These are phyloP conservation scores for Brachynemurus nebulosus DNA, from an alignment of 2,888 invertebrate species.

Conservation along the genomic window DNA sequence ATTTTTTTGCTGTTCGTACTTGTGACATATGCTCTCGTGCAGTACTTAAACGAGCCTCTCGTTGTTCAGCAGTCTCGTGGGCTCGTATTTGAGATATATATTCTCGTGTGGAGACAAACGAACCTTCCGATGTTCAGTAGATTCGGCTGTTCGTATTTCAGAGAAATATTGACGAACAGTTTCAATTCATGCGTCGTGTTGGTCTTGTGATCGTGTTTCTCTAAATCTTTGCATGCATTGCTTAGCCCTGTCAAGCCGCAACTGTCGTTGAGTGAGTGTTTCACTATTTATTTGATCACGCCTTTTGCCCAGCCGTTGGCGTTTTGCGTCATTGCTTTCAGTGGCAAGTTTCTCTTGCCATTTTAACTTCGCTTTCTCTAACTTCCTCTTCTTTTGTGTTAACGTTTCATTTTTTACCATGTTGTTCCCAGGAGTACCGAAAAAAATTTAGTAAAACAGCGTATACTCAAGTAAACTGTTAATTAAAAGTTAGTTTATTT, in stretches of 20 bases:
- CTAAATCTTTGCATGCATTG: neutral
- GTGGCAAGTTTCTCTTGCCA: conserved; percentile 1
- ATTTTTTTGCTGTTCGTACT: neutral
- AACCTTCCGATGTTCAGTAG: neutral
- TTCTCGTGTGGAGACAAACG: neutral
- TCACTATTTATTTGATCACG: conserved; percentile 4
- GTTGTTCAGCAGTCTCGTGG: conserved; percentile 3
- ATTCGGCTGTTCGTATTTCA: neutral
- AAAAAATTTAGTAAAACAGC: too few relatives aligned
- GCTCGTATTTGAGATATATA: conserved; percentile 1
- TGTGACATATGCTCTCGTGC: conserved; percentile 5
- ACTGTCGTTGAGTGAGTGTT: neutral
- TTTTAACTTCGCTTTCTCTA: conserved; percentile 8
- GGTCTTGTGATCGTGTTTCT: conserved; percentile 1
- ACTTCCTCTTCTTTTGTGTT: conserved; percentile 10
- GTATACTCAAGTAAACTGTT: too few relatives aligned
- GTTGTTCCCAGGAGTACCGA: conserved; percentile 3
- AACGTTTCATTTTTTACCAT: conserved; percentile 7
- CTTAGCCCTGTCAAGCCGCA: neutral
- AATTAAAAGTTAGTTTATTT: too few relatives aligned
- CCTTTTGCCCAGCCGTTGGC: neutral
- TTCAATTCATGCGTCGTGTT: conserved; percentile 4
- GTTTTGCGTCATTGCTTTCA: neutral
- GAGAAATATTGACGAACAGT: neutral
- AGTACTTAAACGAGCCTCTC: conserved; percentile 6